Evolutionary conservation across 2,888 invertebrate genomes (phyloP), one percentile per base, ranked within the genome.

Genomic region (Leptura quadrifasciata): DNA sequence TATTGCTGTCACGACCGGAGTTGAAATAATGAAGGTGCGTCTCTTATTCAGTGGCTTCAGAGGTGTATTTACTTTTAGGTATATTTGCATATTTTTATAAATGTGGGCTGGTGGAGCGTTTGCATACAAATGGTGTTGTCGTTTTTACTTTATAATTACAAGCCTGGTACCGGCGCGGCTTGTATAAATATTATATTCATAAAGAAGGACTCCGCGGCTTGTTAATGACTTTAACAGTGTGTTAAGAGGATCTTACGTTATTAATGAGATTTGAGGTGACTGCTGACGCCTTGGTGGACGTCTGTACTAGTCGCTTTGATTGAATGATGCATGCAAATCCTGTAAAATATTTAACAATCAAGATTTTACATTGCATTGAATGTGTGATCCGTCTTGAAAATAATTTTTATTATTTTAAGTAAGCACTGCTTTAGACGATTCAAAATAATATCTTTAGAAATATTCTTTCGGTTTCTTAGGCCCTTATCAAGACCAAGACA

Each of bases 11-110:
- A 74, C 58, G 74, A 74, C 60, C 58, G 58, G 72, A 76, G 78
- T 72, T 76, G 76, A 78, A 72, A 72, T 76, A 78, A 78, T 78
- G 76, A 73, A 65, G 72, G 58, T 58, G 58, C 20, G 60, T 27
- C 72, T 76, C 54, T 65, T 57, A 70, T 65, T 73, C 75, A 65
- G 47, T 57, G 57, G 47, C 63, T 72, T 72, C 63, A 63, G 52
- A 78, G 60, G 70, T 71, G 17, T 75, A 75, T 78, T 78, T 76
- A 78, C 71, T 63, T 63, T 63, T 17, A 31, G n/a, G 35, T 21
- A 57, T 60, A 78, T 78, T 78, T 76, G 70, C 78, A 78, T 78
- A 72, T 60, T 74, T 76, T 75, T 71, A 70, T 74, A 39, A 39
- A 63, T 63, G 39, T 63, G 27, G 39, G 39, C 18, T 39, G 21